Conservation (phyloP, 2,113 vertebrate species). For the Potamarius usumacintae region DNA sequence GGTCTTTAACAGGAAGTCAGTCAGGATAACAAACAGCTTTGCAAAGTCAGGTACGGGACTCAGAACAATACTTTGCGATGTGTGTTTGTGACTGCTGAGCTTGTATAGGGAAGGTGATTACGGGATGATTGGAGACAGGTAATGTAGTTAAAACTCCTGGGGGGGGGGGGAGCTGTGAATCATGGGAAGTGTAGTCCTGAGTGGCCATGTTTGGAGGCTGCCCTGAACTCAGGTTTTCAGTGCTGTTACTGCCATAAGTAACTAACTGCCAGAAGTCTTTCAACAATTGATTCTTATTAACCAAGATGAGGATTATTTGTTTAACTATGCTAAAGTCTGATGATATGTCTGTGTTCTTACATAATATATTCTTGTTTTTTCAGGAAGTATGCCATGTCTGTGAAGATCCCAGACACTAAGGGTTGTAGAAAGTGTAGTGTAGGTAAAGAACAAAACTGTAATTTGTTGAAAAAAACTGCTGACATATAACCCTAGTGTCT, state of each 20-base stretch:
- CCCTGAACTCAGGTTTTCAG: no score
- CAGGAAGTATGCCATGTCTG: constrained; percentile 75
- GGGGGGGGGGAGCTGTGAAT: no score
- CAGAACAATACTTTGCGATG: no score
- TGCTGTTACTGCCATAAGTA: not conserved
- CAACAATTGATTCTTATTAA: not conserved
- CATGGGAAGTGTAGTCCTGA: no score
- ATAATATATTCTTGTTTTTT: not conserved
- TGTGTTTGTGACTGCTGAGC: no score
- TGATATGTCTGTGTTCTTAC: not conserved
- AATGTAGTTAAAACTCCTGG: no score
- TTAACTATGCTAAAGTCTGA: not conserved
- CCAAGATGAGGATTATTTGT: not conserved
- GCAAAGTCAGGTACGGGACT: no score
- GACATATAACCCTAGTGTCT: not conserved
- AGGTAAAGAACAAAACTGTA: constrained; percentile 36
- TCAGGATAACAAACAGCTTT: no score
- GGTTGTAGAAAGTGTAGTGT: constrained; percentile 66
- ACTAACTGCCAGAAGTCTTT: not conserved
- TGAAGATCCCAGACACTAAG: constrained; percentile 79
- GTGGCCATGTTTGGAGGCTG: no score
- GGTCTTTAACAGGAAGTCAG: no score
- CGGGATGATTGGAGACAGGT: no score
- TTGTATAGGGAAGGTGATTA: no score
- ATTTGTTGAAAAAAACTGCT: not conserved